Evolutionary conservation across 2,113 vertebrate genomes (phyloP), one percentile per base, ranked within the genome.

Genomic region (Xerus inauris): DNA sequence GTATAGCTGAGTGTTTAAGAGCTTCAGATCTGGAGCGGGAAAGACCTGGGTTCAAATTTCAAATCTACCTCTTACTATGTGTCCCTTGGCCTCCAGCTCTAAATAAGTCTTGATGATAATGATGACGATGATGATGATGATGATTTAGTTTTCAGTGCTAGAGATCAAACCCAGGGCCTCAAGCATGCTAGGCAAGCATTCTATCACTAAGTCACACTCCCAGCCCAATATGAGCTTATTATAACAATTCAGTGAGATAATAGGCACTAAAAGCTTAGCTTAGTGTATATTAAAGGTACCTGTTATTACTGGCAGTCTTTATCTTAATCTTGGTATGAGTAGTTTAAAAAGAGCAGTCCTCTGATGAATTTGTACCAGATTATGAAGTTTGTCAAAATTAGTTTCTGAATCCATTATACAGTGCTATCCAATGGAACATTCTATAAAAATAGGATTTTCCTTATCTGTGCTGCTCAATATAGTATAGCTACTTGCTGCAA

Each of bases 331-430:
- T 90, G 11, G 19, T 38, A 38, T 54, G 32, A 35, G 32, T 35
- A 2, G 19, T 57, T 89, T 83, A 69, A 96, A 96, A 80, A 95
- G 88, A 79, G 10, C 38, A 90, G 40, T 80, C 73, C 54, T 86
- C 42, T 49, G 3, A 28, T 49, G 32, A 81, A 47, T 91, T 72
- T 79, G 38, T 57, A 67, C 32, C 67, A 67, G 79, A 67, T 87
- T 82, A 71, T 54, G 40, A 73, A 45, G 26, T 73, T 24, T 77
- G 54, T 92, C 57, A 92, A 82, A 93, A 85, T 89, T 64, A 24
- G 35, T 73, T 92, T 89, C 87, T 72, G 64, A 73, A 42, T 95
- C 80, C 26, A 67, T 35, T 47, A 35, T 57, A 19, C 1, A 47
- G 17, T 14, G 49, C 30, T 20, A 4, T 32, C 80, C 62, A 28